A percentile compares a stretch with the other conserved stretches of the same genome.
phyloP scores from a whole-genome alignment of 1,140 invertebrate species.

The Galendromus occidentalis region DNA sequence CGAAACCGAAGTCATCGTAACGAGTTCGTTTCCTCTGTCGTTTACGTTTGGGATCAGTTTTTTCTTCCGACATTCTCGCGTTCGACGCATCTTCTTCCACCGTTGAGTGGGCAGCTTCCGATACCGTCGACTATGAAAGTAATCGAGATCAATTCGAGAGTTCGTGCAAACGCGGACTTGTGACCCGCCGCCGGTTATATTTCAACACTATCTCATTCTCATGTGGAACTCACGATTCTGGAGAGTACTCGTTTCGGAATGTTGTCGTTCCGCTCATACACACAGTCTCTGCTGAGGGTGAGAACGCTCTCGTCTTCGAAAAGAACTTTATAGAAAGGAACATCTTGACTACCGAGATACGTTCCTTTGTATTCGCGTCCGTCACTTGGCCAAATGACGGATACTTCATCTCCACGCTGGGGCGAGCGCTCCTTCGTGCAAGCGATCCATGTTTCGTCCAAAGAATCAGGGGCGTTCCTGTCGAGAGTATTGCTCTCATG shows the following conservation, averaged over 20 bases:
- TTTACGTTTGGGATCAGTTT: no score
- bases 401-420: neutral
- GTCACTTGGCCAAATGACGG: neutral
- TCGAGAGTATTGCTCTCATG: no score
- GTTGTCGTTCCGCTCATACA: slow-evolving; percentile 12
- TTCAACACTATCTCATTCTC: neutral
- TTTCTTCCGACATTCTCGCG: no score
- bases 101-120: neutral
- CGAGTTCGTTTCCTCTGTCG: no score
- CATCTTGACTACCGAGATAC: neutral
- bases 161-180: neutral
- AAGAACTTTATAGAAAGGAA: slow-evolving; percentile 13
- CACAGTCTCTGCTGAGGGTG: slow-evolving; percentile 10
- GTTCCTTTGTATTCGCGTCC: neutral
- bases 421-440: neutral
- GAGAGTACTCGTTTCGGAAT: slow-evolving; percentile 6
- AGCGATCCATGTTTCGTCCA: slow-evolving; percentile 1
- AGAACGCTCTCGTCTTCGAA: slow-evolving; percentile 15
- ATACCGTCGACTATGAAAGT: neutral
- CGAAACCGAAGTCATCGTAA: no score
- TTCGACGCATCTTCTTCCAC: no score
- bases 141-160: neutral
- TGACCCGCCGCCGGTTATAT: no score
- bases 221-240: neutral
- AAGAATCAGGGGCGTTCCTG: no score